A percentile compares a stretch with the other conserved stretches of the same genome.
Conservation (phyloP, 2,113 vertebrate species). For the Pituophis catenifer region DNA sequence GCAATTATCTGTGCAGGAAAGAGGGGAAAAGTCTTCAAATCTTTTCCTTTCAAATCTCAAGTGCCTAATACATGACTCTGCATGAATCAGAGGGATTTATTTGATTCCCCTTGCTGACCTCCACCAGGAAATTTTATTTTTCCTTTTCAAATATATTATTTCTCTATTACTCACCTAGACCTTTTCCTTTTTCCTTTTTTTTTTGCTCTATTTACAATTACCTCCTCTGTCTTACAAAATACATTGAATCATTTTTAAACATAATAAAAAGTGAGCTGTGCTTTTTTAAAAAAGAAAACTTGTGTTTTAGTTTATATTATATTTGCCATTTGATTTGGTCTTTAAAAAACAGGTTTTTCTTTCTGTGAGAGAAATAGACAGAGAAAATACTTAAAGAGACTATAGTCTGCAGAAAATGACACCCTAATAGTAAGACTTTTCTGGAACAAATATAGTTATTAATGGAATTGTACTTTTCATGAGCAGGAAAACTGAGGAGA, state of each 20-base stretch:
- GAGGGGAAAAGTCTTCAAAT: conserved; percentile 52
- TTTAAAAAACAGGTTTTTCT: conserved; percentile 37
- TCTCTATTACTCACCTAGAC: conserved; percentile 47
- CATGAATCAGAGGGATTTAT: conserved; percentile 69
- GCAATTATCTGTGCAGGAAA: conserved; percentile 69
- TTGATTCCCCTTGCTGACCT: conserved; percentile 62
- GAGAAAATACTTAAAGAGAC: background rate
- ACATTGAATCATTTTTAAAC: conserved; percentile 53
- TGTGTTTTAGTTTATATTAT: conserved; percentile 39
- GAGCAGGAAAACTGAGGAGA: background rate
- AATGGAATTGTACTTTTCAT: background rate
- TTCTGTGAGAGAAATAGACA: background rate
- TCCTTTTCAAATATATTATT: conserved; percentile 60
- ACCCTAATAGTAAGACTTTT: background rate
- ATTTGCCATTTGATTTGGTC: conserved; percentile 38
- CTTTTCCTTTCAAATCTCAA: conserved; percentile 67
- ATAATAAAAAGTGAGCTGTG: conserved; percentile 34
- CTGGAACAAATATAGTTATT: background rate
- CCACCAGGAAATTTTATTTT: conserved; percentile 66
- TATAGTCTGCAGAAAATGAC: background rate
- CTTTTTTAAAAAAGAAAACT: conserved; percentile 16
- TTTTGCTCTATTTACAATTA: conserved; percentile 50
- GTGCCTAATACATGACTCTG: conserved; percentile 74
- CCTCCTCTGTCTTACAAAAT: conserved; percentile 52
- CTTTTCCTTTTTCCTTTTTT: background rate